A percentile compares a stretch with the other conserved stretches of the same genome.
phyloP scores from a whole-genome alignment of 2,113 vertebrate species.

The Melanerpes aurifrons region DNA sequence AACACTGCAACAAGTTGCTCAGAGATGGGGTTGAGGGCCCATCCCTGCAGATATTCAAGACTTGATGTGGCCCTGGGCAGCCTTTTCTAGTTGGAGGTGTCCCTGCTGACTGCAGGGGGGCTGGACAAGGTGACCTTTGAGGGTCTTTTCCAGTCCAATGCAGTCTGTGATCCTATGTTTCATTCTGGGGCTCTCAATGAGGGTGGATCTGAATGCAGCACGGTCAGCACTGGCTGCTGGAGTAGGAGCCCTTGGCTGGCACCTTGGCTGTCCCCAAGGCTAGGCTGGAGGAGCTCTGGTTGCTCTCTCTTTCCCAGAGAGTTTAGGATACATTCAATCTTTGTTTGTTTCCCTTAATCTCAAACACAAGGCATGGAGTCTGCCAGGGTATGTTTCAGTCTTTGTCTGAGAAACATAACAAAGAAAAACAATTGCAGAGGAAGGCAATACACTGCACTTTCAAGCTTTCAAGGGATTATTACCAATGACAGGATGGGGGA shows the following conservation, averaged over 20 bases:
- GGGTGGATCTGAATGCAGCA: background rate
- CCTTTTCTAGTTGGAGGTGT: too few relatives aligned
- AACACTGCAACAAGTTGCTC: too few relatives aligned
- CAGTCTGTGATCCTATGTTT: too few relatives aligned
- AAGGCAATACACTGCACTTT: conserved; percentile 16
- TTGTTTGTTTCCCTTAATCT: conserved; percentile 35
- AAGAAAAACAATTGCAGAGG: conserved; percentile 57
- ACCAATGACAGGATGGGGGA: background rate
- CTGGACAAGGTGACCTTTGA: too few relatives aligned
- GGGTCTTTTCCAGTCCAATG: too few relatives aligned
- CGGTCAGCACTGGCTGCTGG: fast-evolving
- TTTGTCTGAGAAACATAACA: conserved; percentile 34
- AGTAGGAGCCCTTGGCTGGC: background rate
- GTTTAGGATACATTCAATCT: background rate
- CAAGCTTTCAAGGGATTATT: conserved; percentile 64
- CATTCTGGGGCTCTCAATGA: background rate
- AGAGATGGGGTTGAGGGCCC: too few relatives aligned
- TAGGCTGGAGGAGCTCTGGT: background rate
- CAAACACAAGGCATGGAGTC: conserved; percentile 35
- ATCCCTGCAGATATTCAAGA: too few relatives aligned
- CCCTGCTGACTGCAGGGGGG: too few relatives aligned
- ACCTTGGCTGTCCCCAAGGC: background rate
- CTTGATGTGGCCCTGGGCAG: too few relatives aligned
- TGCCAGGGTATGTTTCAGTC: conserved; percentile 42
- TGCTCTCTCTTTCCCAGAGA: background rate